Conservation (phyloP, 92 coral and sea anemone genomes). For the Parazoanthus swiftii region DNA sequence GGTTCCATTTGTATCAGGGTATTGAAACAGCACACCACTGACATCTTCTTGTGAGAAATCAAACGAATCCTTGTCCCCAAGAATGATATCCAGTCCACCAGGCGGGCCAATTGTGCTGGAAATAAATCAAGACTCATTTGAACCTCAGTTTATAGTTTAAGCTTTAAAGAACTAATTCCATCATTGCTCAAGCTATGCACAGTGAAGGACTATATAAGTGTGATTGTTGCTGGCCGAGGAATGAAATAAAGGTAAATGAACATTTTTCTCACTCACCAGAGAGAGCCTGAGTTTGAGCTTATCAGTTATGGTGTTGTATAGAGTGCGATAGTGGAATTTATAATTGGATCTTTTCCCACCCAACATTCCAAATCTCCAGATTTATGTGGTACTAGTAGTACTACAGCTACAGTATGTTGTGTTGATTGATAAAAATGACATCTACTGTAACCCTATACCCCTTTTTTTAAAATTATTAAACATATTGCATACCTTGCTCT, state of each 20-base stretch:
- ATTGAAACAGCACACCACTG: conserved; percentile 94
- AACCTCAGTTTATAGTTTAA: neutral
- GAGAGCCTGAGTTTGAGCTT: no score
- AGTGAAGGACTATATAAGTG: neutral
- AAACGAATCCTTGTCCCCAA: conserved; percentile 84
- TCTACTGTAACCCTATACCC: no score
- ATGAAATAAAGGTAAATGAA: no score
- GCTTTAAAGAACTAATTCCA: neutral
- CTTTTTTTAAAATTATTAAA: neutral
- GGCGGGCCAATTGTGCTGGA: conserved; percentile 89
- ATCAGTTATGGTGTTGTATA: no score
- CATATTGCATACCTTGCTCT: conserved; percentile 78
- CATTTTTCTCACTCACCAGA: no score
- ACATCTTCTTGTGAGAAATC: conserved; percentile 89
- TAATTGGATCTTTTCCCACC: no score
- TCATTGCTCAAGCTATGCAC: neutral
- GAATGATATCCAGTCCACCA: conserved; percentile 87
- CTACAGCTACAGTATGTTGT: no score
- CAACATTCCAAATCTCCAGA: no score
- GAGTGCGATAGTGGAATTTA: no score
- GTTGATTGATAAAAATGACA: neutral
- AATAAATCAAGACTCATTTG: neutral
- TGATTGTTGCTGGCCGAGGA: no score
- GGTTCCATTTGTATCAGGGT: conserved; percentile 92
- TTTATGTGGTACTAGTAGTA: no score